These are phyloP conservation scores for Piprites chloris DNA, from an alignment of 2,113 vertebrate species.

Conservation along the genomic window DNA sequence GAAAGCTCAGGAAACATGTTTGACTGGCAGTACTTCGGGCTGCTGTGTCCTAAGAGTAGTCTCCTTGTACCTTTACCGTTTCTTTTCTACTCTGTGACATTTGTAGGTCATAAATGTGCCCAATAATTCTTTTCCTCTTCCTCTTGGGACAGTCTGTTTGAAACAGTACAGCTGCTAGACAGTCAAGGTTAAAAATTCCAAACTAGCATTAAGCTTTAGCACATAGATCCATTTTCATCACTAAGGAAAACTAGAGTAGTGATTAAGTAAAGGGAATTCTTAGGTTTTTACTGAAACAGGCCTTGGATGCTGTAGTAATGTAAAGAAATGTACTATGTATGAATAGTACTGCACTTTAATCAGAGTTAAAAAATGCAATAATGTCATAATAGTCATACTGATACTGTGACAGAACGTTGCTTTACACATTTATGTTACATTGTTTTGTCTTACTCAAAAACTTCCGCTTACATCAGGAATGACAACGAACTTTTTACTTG, in stretches of 20 bases:
- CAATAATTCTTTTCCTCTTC: not conserved
- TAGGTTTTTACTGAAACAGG: not conserved
- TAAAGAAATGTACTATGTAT: not conserved
- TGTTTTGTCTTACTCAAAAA: not conserved
- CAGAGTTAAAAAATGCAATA: not conserved
- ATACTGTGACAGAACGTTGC: not conserved
- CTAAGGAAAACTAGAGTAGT: not conserved
- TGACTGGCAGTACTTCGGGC: not conserved
- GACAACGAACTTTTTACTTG: not conserved
- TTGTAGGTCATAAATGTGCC: not conserved
- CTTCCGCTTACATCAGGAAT: not conserved
- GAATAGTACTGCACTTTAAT: not conserved
- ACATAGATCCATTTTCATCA: not conserved
- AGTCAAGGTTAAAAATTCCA: not conserved
- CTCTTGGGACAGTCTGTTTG: not conserved
- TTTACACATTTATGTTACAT: not conserved
- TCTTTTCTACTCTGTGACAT: not conserved
- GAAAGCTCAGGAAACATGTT: not conserved
- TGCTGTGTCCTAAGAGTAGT: not conserved
- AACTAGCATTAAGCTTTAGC: not conserved
- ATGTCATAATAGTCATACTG: not conserved
- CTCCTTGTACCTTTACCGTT: not conserved
- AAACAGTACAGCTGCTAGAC: not conserved
- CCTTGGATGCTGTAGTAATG: not conserved
- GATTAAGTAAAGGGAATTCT: not conserved